These are phyloP conservation scores for Syrrhaptes paradoxus DNA, from an alignment of 2,113 vertebrate genomes.

Conservation along the genomic window DNA sequence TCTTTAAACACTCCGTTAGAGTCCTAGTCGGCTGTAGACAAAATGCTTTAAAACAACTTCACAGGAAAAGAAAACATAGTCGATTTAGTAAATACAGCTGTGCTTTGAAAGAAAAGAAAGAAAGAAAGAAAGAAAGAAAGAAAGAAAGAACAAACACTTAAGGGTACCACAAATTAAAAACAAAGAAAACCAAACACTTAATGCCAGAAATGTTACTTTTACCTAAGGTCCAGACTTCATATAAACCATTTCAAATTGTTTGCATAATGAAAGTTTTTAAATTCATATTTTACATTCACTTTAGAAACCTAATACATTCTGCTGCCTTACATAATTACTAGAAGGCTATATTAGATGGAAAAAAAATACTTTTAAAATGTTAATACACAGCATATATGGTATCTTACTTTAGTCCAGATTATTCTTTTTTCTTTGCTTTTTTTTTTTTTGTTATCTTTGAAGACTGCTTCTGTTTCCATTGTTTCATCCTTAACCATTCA, in stretches of 20 bases:
- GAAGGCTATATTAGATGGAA: conserved; percentile 10
- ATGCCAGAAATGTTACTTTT: conserved; percentile 34
- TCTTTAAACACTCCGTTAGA: conserved; percentile 44
- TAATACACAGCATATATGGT: conserved; percentile 9
- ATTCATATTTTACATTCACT: conserved; percentile 39
- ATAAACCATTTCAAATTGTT: conserved; percentile 21
- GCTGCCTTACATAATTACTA: conserved; percentile 29
- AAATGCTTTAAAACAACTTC: conserved; percentile 58
- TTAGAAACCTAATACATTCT: conserved; percentile 27
- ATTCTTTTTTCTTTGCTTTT: conserved; percentile 51
- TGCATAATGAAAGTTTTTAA: conserved; percentile 35
- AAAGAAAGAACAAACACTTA: not conserved
- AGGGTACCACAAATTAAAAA: conserved; percentile 5
- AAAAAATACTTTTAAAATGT: conserved; percentile 45
- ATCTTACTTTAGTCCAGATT: conserved; percentile 54
- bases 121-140: not conserved
- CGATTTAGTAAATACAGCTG: conserved; percentile 67
- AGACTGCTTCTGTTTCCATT: conserved; percentile 78
- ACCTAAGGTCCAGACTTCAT: conserved; percentile 22
- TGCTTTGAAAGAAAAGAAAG: not conserved
- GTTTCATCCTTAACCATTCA: conserved; percentile 84
- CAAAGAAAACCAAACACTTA: not conserved
- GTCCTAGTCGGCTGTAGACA: conserved; percentile 26
- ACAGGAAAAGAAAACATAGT: conserved; percentile 48
- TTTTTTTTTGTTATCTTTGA: conserved; percentile 72